Evolutionary conservation across 2,797 vertebrate genomes (phyloP), one percentile per base, ranked within the genome.

Genomic region (Philypnodon macrostomus): DNA sequence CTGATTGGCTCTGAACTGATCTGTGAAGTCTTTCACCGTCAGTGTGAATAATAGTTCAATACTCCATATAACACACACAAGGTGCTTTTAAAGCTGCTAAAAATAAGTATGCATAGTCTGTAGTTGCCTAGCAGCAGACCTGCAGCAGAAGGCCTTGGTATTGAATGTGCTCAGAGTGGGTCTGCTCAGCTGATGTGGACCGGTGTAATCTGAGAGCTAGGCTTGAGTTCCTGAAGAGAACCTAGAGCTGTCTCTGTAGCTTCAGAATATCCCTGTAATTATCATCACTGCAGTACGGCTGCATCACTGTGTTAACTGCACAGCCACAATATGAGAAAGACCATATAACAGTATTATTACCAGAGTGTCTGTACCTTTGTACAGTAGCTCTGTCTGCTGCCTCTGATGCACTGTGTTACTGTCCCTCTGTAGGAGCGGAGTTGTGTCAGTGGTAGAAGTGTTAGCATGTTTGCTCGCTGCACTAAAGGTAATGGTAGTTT

Each of bases 111-210:
- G 70, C 53, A 65, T 72, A 16, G 35, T 42, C 62, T 38, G 4
- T 0, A 40, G 73, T 82, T 74, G 73, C 77, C 35, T 67, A 70
- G 81, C 73, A 81, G 79, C 79, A 63, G 62, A 47, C 53, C 49
- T 1, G 30, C 63, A 61, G 58, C 58, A 47, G 33, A 23, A 14
- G 38, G 6, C 21, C n/a, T n/a, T n/a, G n/a, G n/a, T 23, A 6
- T 6, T 23, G 21, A 23, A 6, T 32, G 10, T 3, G 10, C 30
- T 32, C 10, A 32, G 30, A 32, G 8, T n/a, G n/a, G 30, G 4
- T n/a, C 30, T 11, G 3, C 30, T 17, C 34, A 2, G 6, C 2
- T 6, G 10, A 15, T 30, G 34, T 13, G 16, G n/a, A 0, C 4
- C 21, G 21, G 0, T 31, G 8, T 7, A 29, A 54, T 14, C 14